Base-by-base conservation (phyloP, 2,797 vertebrate genomes). In the Pantherophis vulpinus region DNA sequence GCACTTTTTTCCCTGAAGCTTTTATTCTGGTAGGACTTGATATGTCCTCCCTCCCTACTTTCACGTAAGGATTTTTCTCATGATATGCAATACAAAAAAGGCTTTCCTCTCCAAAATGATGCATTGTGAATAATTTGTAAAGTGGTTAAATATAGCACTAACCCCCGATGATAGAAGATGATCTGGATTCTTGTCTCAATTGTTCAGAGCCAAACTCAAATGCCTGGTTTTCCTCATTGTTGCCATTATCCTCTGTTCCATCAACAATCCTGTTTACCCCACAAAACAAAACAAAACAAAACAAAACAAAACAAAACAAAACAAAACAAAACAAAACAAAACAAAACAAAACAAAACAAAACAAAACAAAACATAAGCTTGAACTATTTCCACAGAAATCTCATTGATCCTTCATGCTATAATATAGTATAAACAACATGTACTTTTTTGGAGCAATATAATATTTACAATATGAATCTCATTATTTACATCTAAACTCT, bases 191-290 rank as follows among this genome's bases (percentile, higher is more conserved):
- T 14, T 97, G 96, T 37, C 95, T 97, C 55, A 96, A 90, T 93
- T 97, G 97, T 93, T 98, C 98, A 93, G 97, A 97, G 91, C 96
- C 96, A 94, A 98, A 98, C 92, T 98, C 98, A 94, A 98, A 98
- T n/a, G 96, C 96, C 95, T 98, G 97, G 74, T 94, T 97, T 95
- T 97, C 98, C 93, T 97, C 98, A 20, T 96, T 97, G 66, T 94
- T 96, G 86, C 96, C 97, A 89, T 97, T 95, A 92, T 98, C 98
- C 97, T 98, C 98, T 95, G 97, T 98, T 55, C 98, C 98, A 96
- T 98, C 98, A 4, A 98, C 98, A 96, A 98, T 96, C 96, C 98
- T 98, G 92, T 96, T 0, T 3, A 13, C 63, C n/a, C n/a, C 10
- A 10, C 5, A 20, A 70, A 70, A 29, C 59, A 60, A 25, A 66